Conservation (phyloP, 2,888 invertebrate genomes). For the Drosophila parthenogenetica region DNA sequence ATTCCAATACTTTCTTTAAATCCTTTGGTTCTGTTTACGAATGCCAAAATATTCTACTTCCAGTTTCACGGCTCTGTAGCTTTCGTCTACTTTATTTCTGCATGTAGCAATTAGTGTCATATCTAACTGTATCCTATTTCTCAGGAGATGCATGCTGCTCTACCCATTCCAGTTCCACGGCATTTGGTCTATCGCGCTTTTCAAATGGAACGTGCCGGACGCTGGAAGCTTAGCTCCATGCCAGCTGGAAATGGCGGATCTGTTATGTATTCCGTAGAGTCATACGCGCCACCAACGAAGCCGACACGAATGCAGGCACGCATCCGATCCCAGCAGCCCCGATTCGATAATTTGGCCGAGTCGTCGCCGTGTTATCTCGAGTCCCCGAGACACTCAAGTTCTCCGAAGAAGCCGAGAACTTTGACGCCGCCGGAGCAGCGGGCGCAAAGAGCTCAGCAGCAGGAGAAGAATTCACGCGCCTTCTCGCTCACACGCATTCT, state of each 20-base stretch:
- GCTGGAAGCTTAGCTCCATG: conserved; percentile 50
- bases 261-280: conserved; percentile 52
- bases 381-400: background rate
- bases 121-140: background rate
- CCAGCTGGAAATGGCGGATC: conserved; percentile 22
- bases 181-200: conserved; percentile 62
- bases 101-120: background rate
- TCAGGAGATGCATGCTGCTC: conserved; percentile 59
- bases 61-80: no score
- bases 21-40: no score
- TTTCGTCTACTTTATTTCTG: no score
- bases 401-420: background rate
- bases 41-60: no score
- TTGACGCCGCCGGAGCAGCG: conserved; percentile 25
- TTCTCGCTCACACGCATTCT: conserved; percentile 16
- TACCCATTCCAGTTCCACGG: conserved; percentile 65
- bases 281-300: conserved; percentile 53
- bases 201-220: conserved; percentile 66
- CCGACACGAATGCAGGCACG: conserved; percentile 17
- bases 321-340: conserved; percentile 28
- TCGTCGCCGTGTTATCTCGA: conserved; percentile 7
- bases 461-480: conserved; percentile 2
- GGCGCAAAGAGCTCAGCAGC: conserved; percentile 8
- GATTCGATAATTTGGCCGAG: conserved; percentile 46
- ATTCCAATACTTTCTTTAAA: no score